Evolutionary conservation across 2,113 vertebrate genomes (phyloP), one percentile per base, ranked within the genome.

Genomic region (Gymnogyps californianus): DNA sequence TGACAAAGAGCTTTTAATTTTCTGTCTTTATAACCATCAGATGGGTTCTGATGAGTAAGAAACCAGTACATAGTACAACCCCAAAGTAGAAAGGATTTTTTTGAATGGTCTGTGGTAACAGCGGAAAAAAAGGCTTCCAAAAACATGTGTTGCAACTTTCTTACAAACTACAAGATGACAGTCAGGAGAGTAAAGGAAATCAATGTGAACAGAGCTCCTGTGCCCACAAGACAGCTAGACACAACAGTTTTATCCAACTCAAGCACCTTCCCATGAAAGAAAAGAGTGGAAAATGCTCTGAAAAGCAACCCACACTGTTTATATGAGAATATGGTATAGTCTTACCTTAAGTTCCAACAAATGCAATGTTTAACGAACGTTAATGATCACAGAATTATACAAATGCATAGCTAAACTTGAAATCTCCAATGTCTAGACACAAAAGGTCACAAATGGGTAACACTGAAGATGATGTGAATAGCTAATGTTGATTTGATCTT

Each of bases 401-500:
- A 83, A 91, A 83, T 32, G 34, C 40, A 65, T 26, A 82, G 22
- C 44, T 95, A 79, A 72, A 47, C 87, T 67, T 57, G 57, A 88
- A 77, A 78, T 70, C 64, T 69, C 58, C 32, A 32, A 5, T 18
- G 44, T 64, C 80, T 49, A 57, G 46, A 92, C 84, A 87, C 42
- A 82, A 79, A 89, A 93, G 65, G 75, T 88, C 83, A 93, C 25
- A 83, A 55, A 49, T 17, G 21, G 32, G 58, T 36, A 66, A n/a
- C 12, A 51, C 46, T 94, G 57, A 85, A 92, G 32, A 80, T 54
- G n/a, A 11, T 89, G 67, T 86, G 88, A 80, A 64, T 79, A 91
- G n/a, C 38, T 90, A 90, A 94, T 36, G 54, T n/a, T 91, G 69
- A 94, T 77, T 84, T 90, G 44, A 87, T 94, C 81, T 83, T 94